Base-by-base conservation (phyloP, 2,888 invertebrate genomes). In the Rhagophthalmus giganteus region DNA sequence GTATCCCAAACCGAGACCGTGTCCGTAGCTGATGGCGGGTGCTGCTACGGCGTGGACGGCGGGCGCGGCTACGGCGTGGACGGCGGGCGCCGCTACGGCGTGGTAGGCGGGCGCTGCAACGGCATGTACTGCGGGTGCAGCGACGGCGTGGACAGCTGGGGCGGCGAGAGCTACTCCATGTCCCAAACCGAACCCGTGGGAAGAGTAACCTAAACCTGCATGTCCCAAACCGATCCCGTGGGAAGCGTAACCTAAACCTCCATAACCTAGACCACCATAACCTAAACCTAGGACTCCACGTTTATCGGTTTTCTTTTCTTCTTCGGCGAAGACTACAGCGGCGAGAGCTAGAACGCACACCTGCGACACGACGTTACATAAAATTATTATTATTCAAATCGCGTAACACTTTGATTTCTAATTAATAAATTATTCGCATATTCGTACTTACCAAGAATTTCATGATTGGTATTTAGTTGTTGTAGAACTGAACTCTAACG, bases 281-380 rank as follows among this genome's bases (percentile, higher is more conserved):
- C 62, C 62, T 8, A 62, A 42, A 39, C 63, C 63, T 9, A 59
- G 35, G 4, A 63, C 27, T 16, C 63, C 63, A 38, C 63, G 57
- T 44, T 63, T 63, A 31, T 61, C 63, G 15, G 51, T 55, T 41
- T 62, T 63, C 58, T 63, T 61, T 12, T 54, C 60, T 48, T 55
- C 51, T 33, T 57, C 59, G 11, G 53, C 58, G 13, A 33, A 47
- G 14, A 53, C 60, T 20, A 42, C 42, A n/a, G 50, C 57, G 7
- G 45, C 39, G 27, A 55, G 37, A 31, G 54, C 60, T 15, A 63
- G 42, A 13, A 55, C 45, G 13, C 41, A 42, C 26, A 54, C 33
- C 44, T 54, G n/a, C n/a, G n/a, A n/a, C n/a, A n/a, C n/a, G n/a
- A n/a, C n/a, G n/a, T n/a, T n/a, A n/a, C n/a, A 40, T 31, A 30